Evolutionary conservation across 2,113 vertebrate genomes (phyloP).

Genomic region (Erinaceus europaeus): DNA sequence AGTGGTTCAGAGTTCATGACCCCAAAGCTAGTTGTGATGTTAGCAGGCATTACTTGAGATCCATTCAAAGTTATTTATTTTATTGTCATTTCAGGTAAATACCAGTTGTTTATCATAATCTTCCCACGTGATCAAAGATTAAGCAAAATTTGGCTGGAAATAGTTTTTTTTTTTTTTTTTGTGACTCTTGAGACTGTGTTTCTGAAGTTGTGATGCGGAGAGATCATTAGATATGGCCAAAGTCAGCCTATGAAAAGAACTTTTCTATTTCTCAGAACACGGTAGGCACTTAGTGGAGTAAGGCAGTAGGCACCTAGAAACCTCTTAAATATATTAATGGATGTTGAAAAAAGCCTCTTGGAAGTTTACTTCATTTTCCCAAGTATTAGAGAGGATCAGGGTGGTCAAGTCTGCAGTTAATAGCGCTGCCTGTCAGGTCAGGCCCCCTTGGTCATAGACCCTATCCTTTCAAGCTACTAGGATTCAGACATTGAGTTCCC

Average conservation of each 20-base stretch:
- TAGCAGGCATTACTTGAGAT: neutral
- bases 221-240: neutral
- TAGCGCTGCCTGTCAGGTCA: neutral
- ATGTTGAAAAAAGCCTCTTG: neutral
- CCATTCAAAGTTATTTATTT: constrained; percentile 5
- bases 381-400: constrained; percentile 1
- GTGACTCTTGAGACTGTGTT: neutral
- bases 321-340: neutral
- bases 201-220: neutral
- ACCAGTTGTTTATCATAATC: neutral
- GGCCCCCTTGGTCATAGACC: neutral
- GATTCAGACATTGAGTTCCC: neutral
- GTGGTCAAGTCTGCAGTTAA: neutral
- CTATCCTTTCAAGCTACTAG: constrained; percentile 18
- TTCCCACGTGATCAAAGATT: neutral
- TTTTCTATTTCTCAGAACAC: constrained; percentile 39
- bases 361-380: neutral
- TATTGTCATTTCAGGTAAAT: neutral
- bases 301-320: neutral
- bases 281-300: too few relatives aligned
- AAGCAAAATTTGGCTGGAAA: neutral
- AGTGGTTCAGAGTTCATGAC: neutral
- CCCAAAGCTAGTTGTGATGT: neutral
- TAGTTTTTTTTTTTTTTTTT: too few relatives aligned
- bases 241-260: neutral